phyloP scores from a whole-genome alignment of 1,140 invertebrate genomes.

The Macrostomum lignano region DNA sequence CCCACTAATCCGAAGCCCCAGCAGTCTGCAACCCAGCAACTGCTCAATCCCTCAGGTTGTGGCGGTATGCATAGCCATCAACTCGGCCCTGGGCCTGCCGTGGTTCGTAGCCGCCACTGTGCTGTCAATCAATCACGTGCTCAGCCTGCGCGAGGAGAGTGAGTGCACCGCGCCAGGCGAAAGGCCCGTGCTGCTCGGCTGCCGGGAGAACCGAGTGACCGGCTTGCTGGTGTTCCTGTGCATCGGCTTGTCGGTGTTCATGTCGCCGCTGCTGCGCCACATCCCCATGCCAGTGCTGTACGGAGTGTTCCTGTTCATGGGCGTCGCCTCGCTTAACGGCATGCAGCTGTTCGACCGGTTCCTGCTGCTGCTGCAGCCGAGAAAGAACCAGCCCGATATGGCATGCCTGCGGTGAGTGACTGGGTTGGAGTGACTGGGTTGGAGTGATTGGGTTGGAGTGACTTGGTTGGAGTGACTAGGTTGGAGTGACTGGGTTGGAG shows the following conservation, averaged over 20 bases:
- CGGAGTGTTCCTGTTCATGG: slow-evolving; percentile 97
- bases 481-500: too few relatives aligned
- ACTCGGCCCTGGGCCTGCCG: slow-evolving; percentile 67
- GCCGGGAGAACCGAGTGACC: slow-evolving; percentile 67
- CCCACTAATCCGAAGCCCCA: too few relatives aligned
- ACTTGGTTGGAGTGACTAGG: too few relatives aligned
- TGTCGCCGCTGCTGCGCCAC: slow-evolving; percentile 56
- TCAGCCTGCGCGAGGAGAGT: slow-evolving; percentile 75
- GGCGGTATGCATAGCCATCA: slow-evolving; percentile 56
- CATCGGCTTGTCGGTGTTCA: slow-evolving; percentile 43
- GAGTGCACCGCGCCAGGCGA: slow-evolving; percentile 88
- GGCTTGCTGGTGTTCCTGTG: slow-evolving; percentile 74
- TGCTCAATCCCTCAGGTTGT: too few relatives aligned
- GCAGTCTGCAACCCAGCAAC: too few relatives aligned
- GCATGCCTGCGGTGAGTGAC: not conserved
- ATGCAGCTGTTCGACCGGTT: slow-evolving; percentile 63
- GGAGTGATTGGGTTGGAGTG: too few relatives aligned
- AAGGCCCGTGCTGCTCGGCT: slow-evolving; percentile 51
- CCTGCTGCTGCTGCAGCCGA: slow-evolving; percentile 58
- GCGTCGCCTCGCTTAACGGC: slow-evolving; percentile 71
- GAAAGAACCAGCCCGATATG: slow-evolving; percentile 51
- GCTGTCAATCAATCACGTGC: slow-evolving; percentile 88
- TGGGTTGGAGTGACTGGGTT: too few relatives aligned
- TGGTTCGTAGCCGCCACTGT: slow-evolving; percentile 94
- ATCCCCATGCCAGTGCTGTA: slow-evolving; percentile 72